phyloP scores from a whole-genome alignment of 64 coral and sea anemone species.

The Montipora sp. region DNA sequence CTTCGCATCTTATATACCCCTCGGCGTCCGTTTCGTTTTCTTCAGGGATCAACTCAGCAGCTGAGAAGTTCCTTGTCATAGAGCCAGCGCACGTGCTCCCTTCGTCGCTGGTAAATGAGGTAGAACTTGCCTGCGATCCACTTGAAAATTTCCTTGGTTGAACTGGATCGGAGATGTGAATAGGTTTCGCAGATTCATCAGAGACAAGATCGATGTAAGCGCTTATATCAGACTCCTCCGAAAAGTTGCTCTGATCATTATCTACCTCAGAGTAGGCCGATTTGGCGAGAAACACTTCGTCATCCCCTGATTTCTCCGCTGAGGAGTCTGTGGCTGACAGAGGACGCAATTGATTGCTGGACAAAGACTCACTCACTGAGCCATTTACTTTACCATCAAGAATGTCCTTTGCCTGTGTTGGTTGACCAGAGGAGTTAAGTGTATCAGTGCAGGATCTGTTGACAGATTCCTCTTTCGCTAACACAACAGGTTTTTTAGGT shows the following conservation, averaged over 20 bases:
- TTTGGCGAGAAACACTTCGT: conserved; percentile 6
- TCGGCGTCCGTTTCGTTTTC: conserved; percentile 43
- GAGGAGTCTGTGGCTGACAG: conserved; percentile 3
- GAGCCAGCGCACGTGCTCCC: conserved; percentile 1
- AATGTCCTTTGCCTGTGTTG: not conserved
- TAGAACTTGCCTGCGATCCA: not conserved
- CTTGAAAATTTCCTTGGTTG: conserved; percentile 13
- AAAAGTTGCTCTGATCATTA: too few species aligned
- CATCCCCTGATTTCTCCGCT: not conserved
- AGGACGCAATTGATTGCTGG: not conserved
- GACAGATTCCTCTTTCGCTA: not conserved
- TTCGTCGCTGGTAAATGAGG: conserved; percentile 27
- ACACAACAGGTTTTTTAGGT: not conserved
- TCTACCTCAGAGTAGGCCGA: not conserved
- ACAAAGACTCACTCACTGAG: not conserved
- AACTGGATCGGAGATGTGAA: conserved; percentile 70
- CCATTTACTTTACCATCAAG: not conserved
- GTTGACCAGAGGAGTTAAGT: not conserved
- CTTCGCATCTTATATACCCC: conserved; percentile 36
- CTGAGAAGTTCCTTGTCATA: not conserved
- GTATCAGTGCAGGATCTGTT: not conserved
- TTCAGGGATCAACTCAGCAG: conserved; percentile 11
- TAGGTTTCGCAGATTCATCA: conserved; percentile 41
- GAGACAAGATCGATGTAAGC: conserved; percentile 58
- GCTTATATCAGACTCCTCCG: not conserved